Evolutionary conservation across 2,888 invertebrate genomes (phyloP).

Genomic region (Rotaria socialis): DNA sequence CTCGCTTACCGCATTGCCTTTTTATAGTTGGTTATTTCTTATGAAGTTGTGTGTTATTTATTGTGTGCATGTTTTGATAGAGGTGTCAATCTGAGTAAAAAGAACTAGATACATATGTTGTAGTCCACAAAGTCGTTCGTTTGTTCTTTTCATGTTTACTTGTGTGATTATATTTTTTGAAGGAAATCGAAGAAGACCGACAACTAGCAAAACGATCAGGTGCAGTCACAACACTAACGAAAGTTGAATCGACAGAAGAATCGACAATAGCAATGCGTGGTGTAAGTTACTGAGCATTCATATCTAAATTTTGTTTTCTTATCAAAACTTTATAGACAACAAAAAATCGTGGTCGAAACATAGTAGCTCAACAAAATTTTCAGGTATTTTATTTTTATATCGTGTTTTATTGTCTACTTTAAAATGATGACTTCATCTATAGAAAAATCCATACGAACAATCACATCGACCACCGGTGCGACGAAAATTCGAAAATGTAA

Average conservation of each 20-base stretch:
- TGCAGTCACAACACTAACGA: neutral
- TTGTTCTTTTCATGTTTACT: neutral
- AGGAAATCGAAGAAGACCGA: conserved; percentile 38
- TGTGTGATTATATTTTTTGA: neutral
- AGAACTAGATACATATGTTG: neutral
- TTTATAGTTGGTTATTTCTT: neutral
- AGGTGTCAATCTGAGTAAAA: neutral
- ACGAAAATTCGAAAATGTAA: conserved; percentile 21
- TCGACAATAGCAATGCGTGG: neutral
- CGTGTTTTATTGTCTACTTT: neutral
- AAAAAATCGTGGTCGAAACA: neutral
- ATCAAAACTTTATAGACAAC: neutral
- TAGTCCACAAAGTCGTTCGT: neutral
- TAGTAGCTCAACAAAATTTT: neutral
- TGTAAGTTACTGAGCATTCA: neutral
- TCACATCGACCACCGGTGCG: neutral
- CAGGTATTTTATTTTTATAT: neutral
- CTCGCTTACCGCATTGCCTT: neutral
- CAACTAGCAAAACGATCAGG: neutral
- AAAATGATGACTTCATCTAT: neutral
- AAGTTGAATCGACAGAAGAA: neutral
- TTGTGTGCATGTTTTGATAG: neutral
- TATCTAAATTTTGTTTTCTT: neutral
- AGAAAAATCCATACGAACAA: conserved; percentile 13
- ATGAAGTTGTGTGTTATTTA: neutral